Evolutionary conservation across 1,140 invertebrate species (phyloP).

Genomic region (Eciton burchellii): DNA sequence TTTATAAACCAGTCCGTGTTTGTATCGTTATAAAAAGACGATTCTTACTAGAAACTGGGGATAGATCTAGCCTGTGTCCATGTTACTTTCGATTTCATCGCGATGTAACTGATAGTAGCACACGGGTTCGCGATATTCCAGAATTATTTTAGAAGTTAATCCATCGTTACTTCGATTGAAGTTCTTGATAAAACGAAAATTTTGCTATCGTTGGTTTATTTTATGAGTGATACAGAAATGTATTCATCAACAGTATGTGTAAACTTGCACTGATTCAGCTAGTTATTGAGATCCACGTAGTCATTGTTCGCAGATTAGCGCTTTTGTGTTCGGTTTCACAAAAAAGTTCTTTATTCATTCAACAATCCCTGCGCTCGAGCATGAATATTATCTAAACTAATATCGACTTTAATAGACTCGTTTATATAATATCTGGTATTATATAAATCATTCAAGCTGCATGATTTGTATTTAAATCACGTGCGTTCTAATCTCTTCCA

Average conservation of each 20-base stretch:
- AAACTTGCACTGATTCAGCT: conserved; percentile 47
- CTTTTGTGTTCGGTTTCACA: conserved; percentile 34
- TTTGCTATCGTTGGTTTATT: not conserved
- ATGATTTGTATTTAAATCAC: no score
- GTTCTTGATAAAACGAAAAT: conserved; percentile 22
- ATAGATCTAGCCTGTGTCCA: not conserved
- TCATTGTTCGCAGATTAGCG: conserved; percentile 48
- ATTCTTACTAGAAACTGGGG: not conserved
- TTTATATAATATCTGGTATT: no score
- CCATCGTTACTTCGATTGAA: conserved; percentile 14
- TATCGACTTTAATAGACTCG: not conserved
- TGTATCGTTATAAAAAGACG: not conserved
- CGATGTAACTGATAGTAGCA: not conserved
- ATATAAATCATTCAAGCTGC: not conserved
- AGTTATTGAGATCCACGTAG: conserved; percentile 32
- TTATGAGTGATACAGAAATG: not conserved
- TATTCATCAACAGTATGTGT: conserved; percentile 31
- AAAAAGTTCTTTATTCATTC: conserved; percentile 27
- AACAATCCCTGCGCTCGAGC: not conserved
- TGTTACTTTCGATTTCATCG: not conserved
- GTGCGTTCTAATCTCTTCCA: not conserved
- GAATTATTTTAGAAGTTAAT: conserved; percentile 3
- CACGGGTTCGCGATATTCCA: not conserved
- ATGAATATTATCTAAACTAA: not conserved
- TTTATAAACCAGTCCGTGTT: conserved; percentile 19